Evolutionary conservation across 2,888 invertebrate genomes (phyloP), one percentile per base, ranked within the genome.

Genomic region (Drosophila ustulata): DNA sequence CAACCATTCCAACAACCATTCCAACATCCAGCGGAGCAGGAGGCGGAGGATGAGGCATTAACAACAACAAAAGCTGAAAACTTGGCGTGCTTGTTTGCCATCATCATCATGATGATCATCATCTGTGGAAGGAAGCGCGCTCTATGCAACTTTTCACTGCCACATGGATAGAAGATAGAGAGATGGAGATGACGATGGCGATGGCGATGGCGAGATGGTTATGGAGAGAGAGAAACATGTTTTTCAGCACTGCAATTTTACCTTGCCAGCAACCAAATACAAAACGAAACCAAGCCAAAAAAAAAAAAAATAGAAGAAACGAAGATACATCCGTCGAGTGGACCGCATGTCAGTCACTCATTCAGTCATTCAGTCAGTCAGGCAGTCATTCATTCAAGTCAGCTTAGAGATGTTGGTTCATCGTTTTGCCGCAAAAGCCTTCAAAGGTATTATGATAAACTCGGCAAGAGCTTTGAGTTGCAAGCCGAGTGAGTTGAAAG

Each of bases 31-130:
- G 41, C 50, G 3, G 3, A 23, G 51, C 0, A 18, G 32, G 2
- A 56, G 50, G 23, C 45, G 58, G 23, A 30, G 49, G 41, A 50
- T 25, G 49, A 26, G 30, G 55, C 30, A 72, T 58, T 58, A 69
- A 51, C 69, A 69, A 64, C 71, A 71, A 74, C 67, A 73, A 74
- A 64, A 65, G 63, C 67, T 59, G 72, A 70, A 82, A 82, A 76
- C 77, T 80, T 83, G 83, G 87, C 81, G 78, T 86, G 87, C 84
- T 83, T 86, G 75, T 75, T 88, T 71, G 87, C 71, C 74, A 82
- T 74, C 77, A 46, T 49, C 41, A 52, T 30, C 28, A 52, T 46
- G 23, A 49, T 41, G 43, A 32, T 32, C 57, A 37, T 26, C 56
- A 46, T 50, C 67, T 59, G 63, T 61, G 49, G 50, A 46, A 63